These are phyloP conservation scores for Alloplasta piceator DNA, from an alignment of 2,888 invertebrate genomes.

Conservation along the genomic window DNA sequence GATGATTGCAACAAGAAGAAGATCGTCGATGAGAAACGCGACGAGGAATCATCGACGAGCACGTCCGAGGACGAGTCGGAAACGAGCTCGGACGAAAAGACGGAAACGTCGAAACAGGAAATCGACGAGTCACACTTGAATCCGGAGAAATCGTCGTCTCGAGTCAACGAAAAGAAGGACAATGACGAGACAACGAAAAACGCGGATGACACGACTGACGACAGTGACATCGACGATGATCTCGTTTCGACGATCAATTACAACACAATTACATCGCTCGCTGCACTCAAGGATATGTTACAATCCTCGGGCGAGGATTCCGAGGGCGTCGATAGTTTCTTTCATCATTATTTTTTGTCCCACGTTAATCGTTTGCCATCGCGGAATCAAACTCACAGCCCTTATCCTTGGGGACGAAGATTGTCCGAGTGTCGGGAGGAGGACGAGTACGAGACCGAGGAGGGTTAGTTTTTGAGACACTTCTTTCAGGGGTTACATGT, in stretches of 20 bases:
- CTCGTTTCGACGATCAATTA: constrained; percentile 88
- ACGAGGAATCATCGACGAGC: constrained; percentile 77
- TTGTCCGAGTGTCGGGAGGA: constrained; percentile 93
- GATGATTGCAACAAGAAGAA: constrained; percentile 68
- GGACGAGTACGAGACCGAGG: constrained; percentile 89
- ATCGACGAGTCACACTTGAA: constrained; percentile 49
- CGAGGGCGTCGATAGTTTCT: constrained; percentile 86
- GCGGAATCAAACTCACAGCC: constrained; percentile 84
- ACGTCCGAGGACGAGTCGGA: constrained; percentile 81
- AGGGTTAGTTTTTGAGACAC: constrained; percentile 72
- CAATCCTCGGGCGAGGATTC: constrained; percentile 86
- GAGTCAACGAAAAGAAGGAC: constrained; percentile 40
- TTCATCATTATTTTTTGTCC: constrained; percentile 90
- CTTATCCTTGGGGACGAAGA: constrained; percentile 84
- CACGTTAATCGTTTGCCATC: constrained; percentile 89
- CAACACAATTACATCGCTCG: constrained; percentile 88
- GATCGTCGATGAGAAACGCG: constrained; percentile 73
- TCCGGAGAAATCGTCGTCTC: constrained; percentile 15
- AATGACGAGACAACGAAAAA: constrained; percentile 70
- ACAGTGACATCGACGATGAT: constrained; percentile 87
- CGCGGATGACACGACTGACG: constrained; percentile 82
- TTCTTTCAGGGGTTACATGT: too few relatives aligned
- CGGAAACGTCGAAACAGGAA: constrained; percentile 75
- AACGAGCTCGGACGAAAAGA: constrained; percentile 80
- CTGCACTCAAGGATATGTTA: constrained; percentile 88